Base-by-base conservation (phyloP, 2,797 vertebrate genomes). In the Erethizon dorsatum region DNA sequence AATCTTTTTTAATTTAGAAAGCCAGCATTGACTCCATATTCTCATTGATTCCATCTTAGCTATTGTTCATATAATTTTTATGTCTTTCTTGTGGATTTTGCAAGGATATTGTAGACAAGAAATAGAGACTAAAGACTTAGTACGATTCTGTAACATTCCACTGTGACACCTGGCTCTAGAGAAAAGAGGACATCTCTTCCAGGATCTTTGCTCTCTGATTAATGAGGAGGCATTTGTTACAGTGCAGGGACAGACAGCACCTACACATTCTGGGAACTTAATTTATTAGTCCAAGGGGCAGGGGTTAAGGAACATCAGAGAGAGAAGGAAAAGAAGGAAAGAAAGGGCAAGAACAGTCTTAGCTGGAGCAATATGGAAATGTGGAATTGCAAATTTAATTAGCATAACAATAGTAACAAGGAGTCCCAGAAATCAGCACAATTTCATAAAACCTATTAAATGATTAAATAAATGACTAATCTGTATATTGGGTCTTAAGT, bases 141-240 rank as follows among this genome's bases (percentile, higher is more conserved):
- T 6, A 10, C 31, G 92, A 89, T 37, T 18, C 56, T 73, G 56
- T 69, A 67, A 88, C 73, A 69, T 50, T 65, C 45, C 54, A 31
- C 11, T 54, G 77, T 93, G 95, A 95, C 57, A 88, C 88, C 47
- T 73, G 45, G 57, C 86, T 50, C 54, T 57, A 52, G n/a, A 89
- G 83, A 82, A 93, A 90, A 88, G 45, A 65, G 75, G 33, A 80
- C 83, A 75, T 41, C 50, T 80, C 63, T 54, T 8, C 90, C 54
- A 83, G 75, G 57, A 83, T 93, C 79, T 93, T 93, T 92, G 86
- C 86, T 94, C 59, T 96, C 83, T 97, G 88, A 98, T 97, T 97
- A 97, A 98, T 96, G 96, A 94, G 91, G 69, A 96, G 41, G 28
- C 94, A 95, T 97, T 97, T 77, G 91, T 97, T 97, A 97, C 54